Evolutionary conservation across 2,888 invertebrate genomes (phyloP).

Genomic region (Lucinisca nassula): DNA sequence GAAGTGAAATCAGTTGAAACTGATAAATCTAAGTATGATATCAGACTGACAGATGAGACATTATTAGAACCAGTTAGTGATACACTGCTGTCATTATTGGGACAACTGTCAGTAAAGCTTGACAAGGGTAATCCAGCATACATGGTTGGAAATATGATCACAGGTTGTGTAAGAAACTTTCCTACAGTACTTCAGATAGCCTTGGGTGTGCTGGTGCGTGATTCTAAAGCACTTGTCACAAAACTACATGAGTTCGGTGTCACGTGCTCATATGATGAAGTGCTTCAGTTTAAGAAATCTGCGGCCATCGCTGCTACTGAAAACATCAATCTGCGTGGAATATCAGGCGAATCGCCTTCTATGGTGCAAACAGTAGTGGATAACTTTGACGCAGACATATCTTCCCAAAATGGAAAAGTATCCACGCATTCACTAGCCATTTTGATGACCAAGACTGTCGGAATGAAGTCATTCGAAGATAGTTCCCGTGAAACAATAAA

Average conservation of each 20-base stretch:
- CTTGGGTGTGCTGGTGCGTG: slow-evolving; percentile 24
- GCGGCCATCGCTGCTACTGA: no score
- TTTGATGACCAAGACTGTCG: no score
- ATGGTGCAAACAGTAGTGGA: no score
- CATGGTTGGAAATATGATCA: not conserved
- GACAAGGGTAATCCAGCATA: not conserved
- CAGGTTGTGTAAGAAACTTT: not conserved
- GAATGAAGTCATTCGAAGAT: no score
- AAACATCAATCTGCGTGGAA: no score
- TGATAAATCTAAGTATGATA: slow-evolving; percentile 18
- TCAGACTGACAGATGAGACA: not conserved
- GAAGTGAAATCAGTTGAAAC: slow-evolving; percentile 15
- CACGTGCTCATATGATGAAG: slow-evolving; percentile 15
- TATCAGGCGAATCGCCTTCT: no score
- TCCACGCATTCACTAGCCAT: slow-evolving; percentile 49
- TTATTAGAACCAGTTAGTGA: not conserved
- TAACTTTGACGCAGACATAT: no score
- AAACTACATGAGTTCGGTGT: slow-evolving; percentile 20
- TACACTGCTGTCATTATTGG: not conserved
- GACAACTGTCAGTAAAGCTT: not conserved
- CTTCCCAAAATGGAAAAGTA: no score
- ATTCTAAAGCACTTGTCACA: slow-evolving; percentile 29
- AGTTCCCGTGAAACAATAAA: not conserved
- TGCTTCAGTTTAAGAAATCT: no score
- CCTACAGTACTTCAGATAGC: not conserved